These are phyloP conservation scores for Muscina levida DNA, from an alignment of 2,888 invertebrate genomes.

Conservation along the genomic window DNA sequence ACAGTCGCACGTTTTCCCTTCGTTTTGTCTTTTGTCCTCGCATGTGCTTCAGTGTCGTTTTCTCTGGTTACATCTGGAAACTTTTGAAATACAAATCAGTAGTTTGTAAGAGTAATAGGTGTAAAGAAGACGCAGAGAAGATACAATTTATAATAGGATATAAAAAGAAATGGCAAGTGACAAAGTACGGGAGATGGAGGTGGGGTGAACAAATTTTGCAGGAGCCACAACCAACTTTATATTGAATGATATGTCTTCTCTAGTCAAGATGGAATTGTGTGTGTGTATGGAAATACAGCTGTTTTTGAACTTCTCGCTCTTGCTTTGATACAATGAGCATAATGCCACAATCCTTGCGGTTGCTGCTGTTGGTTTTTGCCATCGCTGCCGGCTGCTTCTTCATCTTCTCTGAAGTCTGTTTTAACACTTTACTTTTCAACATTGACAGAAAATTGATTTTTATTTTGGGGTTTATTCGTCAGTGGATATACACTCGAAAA, in stretches of 20 bases:
- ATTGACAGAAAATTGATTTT: no score
- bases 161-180: not conserved
- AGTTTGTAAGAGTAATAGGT: not conserved
- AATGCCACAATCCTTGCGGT: constrained; percentile 29
- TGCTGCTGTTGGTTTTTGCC: constrained; percentile 17
- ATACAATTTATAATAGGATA: not conserved
- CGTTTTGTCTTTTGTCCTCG: not conserved
- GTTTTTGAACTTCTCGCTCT: constrained; percentile 18
- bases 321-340: not conserved
- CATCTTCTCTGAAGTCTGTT: not conserved
- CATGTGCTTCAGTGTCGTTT: not conserved
- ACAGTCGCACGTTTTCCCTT: not conserved
- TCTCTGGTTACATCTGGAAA: not conserved
- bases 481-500: no score
- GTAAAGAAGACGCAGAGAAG: not conserved
- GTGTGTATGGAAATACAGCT: constrained; percentile 19
- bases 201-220: no score
- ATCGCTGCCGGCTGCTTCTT: not conserved
- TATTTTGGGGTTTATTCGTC: no score
- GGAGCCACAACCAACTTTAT: not conserved
- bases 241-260: not conserved
- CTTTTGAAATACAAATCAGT: no score
- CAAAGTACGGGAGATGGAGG: not conserved
- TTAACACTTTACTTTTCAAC: not conserved
- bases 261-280: not conserved